phyloP scores from a whole-genome alignment of 2,888 invertebrate genomes.

The Watsonalla cultraria region DNA sequence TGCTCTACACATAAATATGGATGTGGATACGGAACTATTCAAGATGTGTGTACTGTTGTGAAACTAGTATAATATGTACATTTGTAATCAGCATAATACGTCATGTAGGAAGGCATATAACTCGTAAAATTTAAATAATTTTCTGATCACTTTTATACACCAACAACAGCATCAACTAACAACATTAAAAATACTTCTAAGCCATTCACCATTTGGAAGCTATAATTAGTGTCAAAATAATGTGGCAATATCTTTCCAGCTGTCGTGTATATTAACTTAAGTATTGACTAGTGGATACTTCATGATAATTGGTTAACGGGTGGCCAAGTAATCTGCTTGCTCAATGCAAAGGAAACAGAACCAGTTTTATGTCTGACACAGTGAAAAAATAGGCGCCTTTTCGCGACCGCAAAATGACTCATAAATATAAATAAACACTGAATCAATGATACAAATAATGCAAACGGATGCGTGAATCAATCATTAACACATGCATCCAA shows the following conservation, averaged over 20 bases:
- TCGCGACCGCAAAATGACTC: constrained; percentile 48
- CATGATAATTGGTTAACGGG: constrained; percentile 16
- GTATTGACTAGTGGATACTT: constrained; percentile 2
- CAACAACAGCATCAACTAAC: background rate
- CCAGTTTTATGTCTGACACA: constrained; percentile 18
- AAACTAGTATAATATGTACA: constrained; percentile 12
- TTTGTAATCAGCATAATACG: constrained; percentile 20
- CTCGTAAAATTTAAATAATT: too few relatives aligned
- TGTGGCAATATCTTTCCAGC: background rate
- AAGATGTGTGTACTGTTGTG: constrained; percentile 6
- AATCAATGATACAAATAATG: constrained; percentile 48
- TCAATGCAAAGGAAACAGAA: constrained; percentile 15
- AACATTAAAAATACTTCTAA: background rate
- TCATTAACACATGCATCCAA: constrained; percentile 16
- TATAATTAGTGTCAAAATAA: background rate
- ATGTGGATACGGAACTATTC: too few relatives aligned
- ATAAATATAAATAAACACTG: constrained; percentile 33
- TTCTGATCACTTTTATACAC: too few relatives aligned
- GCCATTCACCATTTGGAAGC: background rate
- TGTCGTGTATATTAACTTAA: background rate
- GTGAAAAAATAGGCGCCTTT: constrained; percentile 19
- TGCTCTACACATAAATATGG: too few relatives aligned
- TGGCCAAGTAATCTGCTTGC: constrained; percentile 7
- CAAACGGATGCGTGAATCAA: constrained; percentile 50
- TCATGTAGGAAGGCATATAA: constrained; percentile 19